These are phyloP conservation scores for Cygnus buccinator DNA, from an alignment of 2,113 vertebrate genomes.

Conservation along the genomic window DNA sequence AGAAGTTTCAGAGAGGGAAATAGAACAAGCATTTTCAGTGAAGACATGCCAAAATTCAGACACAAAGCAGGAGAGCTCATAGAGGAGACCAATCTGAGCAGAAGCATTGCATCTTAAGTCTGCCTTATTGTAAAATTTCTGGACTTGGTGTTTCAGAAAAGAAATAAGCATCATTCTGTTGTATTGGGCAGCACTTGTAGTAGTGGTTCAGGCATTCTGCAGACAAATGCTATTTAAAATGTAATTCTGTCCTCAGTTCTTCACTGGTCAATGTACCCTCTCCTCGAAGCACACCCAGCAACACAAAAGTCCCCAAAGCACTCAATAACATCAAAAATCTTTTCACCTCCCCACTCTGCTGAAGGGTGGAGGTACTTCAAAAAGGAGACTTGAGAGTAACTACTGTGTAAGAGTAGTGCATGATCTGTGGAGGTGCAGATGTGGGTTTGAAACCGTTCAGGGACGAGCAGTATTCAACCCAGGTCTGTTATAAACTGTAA, in stretches of 20 bases:
- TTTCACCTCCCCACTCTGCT: neutral
- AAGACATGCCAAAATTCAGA: neutral
- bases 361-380: neutral
- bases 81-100: neutral
- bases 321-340: neutral
- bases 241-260: neutral
- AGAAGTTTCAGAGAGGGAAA: neutral
- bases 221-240: neutral
- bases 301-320: neutral
- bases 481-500: neutral
- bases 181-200: neutral
- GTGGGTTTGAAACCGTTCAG: neutral
- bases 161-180: neutral
- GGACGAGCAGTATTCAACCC: neutral
- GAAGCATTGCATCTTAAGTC: neutral
- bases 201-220: neutral
- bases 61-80: neutral
- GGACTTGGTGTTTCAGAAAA: neutral
- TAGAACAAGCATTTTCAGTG: neutral
- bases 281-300: neutral
- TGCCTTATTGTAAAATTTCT: neutral
- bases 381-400: neutral
- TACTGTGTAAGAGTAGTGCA: neutral
- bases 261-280: neutral
- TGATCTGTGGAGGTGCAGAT: neutral